phyloP scores from a whole-genome alignment of 2,888 invertebrate genomes.

The Zele albiditarsus region DNA sequence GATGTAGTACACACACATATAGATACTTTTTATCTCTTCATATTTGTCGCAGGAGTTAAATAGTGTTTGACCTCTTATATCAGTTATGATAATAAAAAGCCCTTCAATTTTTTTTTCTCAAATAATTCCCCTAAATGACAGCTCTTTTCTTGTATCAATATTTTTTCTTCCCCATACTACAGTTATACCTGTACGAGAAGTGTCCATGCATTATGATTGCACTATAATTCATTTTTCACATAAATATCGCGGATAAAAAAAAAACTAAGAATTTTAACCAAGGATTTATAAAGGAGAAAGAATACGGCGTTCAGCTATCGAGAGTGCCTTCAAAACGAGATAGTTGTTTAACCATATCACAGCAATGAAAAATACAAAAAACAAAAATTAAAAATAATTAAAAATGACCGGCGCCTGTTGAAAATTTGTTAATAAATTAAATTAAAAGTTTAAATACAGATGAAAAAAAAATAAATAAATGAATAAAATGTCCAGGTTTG shows the following conservation, averaged over 20 bases:
- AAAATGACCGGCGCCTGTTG: not conserved
- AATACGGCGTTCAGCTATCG: conserved; percentile 29
- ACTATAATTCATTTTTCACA: not conserved
- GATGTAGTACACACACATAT: not conserved
- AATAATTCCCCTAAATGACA: not conserved
- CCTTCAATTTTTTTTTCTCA: not conserved
- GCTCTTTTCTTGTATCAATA: not conserved
- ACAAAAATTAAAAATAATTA: conserved; percentile 9
- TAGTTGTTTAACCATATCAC: conserved; percentile 39
- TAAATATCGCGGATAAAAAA: not conserved
- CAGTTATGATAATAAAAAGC: not conserved
- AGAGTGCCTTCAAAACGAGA: conserved; percentile 38
- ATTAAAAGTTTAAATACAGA: not conserved
- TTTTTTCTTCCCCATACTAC: not conserved
- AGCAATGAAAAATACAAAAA: conserved; percentile 19
- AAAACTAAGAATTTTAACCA: not conserved
- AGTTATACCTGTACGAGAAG: not conserved
- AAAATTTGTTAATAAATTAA: conserved; percentile 14
- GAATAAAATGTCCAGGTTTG: conserved; percentile 10
- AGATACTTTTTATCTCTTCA: conserved; percentile 1
- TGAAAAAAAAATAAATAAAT: conserved; percentile 17
- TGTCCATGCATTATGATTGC: not conserved
- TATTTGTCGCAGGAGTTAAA: not conserved
- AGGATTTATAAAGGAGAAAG: not conserved
- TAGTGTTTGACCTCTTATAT: not conserved